These are phyloP conservation scores for Uropetala carovei DNA, from an alignment of 2,888 invertebrate species.

Conservation along the genomic window DNA sequence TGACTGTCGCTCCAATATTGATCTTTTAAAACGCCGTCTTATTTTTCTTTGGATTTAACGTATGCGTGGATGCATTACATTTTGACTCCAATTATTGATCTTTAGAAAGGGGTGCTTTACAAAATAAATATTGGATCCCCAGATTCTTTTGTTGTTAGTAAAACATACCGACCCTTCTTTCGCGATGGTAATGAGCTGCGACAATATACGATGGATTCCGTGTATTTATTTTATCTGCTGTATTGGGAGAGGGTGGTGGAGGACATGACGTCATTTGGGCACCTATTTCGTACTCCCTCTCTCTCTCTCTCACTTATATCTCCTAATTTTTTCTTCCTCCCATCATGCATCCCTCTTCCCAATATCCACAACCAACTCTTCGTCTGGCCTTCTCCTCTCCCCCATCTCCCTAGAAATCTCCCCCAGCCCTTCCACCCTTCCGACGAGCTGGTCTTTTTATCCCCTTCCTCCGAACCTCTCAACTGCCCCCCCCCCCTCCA, in stretches of 20 bases:
- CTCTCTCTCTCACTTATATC: neutral
- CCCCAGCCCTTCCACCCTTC: neutral
- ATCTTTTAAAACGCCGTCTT: too few relatives aligned
- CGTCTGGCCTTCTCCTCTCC: neutral
- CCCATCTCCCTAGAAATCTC: neutral
- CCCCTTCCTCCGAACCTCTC: neutral
- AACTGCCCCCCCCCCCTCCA: neutral
- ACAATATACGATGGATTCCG: neutral
- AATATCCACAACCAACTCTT: neutral
- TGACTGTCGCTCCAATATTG: too few relatives aligned
- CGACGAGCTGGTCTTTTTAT: neutral
- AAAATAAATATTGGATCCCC: too few relatives aligned
- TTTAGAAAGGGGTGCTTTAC: too few relatives aligned
- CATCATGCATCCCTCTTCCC: neutral
- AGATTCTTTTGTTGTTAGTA: neutral
- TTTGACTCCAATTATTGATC: too few relatives aligned
- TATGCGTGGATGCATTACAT: too few relatives aligned
- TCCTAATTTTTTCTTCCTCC: neutral
- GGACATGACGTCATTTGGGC: constrained; percentile 8
- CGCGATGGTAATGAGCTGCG: constrained; percentile 25
- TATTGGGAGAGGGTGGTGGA: neutral
- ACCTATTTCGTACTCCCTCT: constrained; percentile 7
- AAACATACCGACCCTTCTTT: neutral
- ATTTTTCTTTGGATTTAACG: too few relatives aligned
- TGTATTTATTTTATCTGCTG: constrained; percentile 19